Evolutionary conservation across 2,797 vertebrate genomes (phyloP).

Genomic region (Alca torda): DNA sequence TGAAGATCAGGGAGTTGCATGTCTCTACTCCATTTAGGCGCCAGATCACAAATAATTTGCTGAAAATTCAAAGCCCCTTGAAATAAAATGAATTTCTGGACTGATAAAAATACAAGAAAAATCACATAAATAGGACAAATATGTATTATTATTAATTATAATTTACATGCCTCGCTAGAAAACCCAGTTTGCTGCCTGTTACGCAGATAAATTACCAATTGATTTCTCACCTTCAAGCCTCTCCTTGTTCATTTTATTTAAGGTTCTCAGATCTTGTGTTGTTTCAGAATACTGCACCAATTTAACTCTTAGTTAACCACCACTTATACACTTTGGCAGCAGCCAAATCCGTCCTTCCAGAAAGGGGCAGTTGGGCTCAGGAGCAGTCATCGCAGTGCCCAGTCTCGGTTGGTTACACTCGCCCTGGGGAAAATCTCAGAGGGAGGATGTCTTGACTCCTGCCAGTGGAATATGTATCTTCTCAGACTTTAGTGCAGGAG

Average conservation of each 20-base stretch:
- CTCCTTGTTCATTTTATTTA: neutral
- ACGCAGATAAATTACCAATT: neutral
- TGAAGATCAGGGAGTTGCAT: neutral
- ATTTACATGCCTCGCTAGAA: neutral
- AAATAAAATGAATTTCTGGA: neutral
- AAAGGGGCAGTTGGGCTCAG: neutral
- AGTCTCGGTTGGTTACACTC: fast-evolving
- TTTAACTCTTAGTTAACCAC: neutral
- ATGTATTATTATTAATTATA: neutral
- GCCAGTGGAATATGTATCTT: neutral
- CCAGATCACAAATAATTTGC: neutral
- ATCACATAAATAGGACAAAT: neutral
- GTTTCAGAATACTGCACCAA: neutral
- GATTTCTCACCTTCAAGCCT: neutral
- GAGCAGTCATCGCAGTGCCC: neutral
- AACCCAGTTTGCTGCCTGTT: neutral
- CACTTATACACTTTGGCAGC: neutral
- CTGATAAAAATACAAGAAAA: neutral
- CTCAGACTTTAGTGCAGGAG: neutral
- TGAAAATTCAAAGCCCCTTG: neutral
- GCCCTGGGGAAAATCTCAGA: neutral
- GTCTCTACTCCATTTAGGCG: neutral
- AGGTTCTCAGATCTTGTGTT: neutral
- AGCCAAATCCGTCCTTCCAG: neutral
- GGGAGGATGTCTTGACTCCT: neutral